These are phyloP conservation scores for Gadus chalcogrammus DNA, from an alignment of 2,113 vertebrate genomes.

Conservation along the genomic window DNA sequence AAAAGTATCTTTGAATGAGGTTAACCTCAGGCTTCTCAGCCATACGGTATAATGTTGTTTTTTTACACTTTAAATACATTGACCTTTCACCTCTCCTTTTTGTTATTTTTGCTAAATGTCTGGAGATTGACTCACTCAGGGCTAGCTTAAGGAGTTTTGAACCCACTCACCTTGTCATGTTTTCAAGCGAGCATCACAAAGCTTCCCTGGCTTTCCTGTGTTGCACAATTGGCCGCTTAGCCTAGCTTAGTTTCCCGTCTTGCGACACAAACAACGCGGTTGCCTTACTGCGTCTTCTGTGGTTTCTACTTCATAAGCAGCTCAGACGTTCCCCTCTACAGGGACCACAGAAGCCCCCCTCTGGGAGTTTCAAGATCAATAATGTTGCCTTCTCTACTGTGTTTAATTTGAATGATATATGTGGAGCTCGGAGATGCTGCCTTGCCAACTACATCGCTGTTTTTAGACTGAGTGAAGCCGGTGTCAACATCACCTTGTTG, in stretches of 20 bases:
- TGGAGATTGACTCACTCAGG: neutral
- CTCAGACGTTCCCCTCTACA: constrained; percentile 6
- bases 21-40: neutral
- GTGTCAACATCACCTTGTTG: constrained; percentile 8
- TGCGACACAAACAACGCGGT: constrained; percentile 7
- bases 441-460: neutral
- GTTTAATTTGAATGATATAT: constrained; percentile 14
- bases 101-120: neutral
- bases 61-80: neutral
- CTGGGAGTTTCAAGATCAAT: constrained; percentile 18
- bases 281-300: neutral
- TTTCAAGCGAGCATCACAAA: neutral
- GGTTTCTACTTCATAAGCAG: neutral
- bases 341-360: constrained; percentile 11
- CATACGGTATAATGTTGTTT: neutral
- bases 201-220: neutral
- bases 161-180: constrained; percentile 13
- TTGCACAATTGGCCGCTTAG: constrained; percentile 18
- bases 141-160: constrained; percentile 1
- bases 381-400: neutral
- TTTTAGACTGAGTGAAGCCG: constrained; percentile 19
- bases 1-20: neutral
- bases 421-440: constrained; percentile 13
- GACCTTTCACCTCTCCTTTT: constrained; percentile 3
- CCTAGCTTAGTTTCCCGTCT: neutral